Percentiles rank a stretch among this genome's conserved stretches.
Evolutionary conservation across 2,113 vertebrate species (phyloP).

Genomic region (Pachycephala philippinensis): DNA sequence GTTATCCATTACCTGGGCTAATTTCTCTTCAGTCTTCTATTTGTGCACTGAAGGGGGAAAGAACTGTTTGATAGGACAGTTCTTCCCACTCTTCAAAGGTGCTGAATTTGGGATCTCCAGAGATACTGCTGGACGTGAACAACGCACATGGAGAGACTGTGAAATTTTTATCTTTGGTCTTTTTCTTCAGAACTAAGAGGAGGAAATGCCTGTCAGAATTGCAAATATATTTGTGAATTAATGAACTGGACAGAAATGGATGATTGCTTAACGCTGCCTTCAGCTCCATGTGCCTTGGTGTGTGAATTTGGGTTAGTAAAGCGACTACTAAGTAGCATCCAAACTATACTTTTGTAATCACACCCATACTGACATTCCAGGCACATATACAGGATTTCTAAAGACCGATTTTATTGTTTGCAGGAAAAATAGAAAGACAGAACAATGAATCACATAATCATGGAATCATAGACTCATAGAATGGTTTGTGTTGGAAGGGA

Average conservation of each 20-base stretch:
- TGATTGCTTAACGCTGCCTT: background rate
- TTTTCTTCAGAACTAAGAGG: background rate
- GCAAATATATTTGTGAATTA: background rate
- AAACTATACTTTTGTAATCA: background rate
- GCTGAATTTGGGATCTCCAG: background rate
- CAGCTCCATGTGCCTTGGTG: background rate
- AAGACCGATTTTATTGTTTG: background rate
- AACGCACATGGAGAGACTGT: background rate
- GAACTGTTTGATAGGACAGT: background rate
- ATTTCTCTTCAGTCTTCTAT: background rate
- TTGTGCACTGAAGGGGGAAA: background rate
- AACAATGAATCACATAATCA: background rate
- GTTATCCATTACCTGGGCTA: background rate
- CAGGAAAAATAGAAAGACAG: background rate
- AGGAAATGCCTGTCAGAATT: background rate
- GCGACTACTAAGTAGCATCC: background rate
- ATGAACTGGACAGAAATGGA: background rate
- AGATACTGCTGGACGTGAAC: background rate
- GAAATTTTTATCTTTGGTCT: background rate
- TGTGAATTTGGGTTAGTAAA: background rate
- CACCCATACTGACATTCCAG: background rate
- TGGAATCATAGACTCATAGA: background rate
- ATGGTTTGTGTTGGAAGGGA: background rate
- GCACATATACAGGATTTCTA: background rate
- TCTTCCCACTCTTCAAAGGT: background rate